phyloP scores from a whole-genome alignment of 1,140 invertebrate species.

The Eumeta japonica region DNA sequence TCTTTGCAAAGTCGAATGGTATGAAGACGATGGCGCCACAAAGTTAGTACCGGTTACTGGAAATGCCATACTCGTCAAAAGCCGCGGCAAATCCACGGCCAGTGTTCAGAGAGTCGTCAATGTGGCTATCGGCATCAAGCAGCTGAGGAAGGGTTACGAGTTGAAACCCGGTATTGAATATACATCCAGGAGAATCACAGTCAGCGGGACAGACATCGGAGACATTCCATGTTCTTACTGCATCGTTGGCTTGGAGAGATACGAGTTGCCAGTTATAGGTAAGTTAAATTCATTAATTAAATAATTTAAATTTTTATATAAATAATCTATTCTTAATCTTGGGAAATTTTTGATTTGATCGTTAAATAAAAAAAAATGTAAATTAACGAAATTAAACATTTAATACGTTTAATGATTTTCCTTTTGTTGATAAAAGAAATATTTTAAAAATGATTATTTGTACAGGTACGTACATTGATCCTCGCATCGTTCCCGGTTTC shows the following conservation, averaged over 20 bases:
- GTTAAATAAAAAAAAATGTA: neutral
- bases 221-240: slow-evolving; percentile 70
- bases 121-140: slow-evolving; percentile 59
- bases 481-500: slow-evolving; percentile 72
- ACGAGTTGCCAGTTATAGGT: slow-evolving; percentile 76
- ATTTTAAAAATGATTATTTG: slow-evolving; percentile 10
- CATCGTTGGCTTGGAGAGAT: slow-evolving; percentile 65
- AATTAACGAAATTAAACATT: too few species aligned
- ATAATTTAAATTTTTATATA: neutral
- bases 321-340: too few species aligned
- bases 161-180: slow-evolving; percentile 64
- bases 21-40: slow-evolving; percentile 60
- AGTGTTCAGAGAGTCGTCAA: slow-evolving; percentile 58
- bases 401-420: neutral
- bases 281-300: slow-evolving; percentile 22
- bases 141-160: slow-evolving; percentile 60
- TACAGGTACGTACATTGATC: slow-evolving; percentile 72
- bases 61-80: slow-evolving; percentile 57
- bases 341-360: too few species aligned
- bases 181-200: slow-evolving; percentile 60
- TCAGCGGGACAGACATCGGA: slow-evolving; percentile 60
- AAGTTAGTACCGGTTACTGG: slow-evolving; percentile 62
- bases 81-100: slow-evolving; percentile 43
- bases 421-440: neutral
- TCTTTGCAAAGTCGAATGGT: slow-evolving; percentile 68